Base-by-base conservation (phyloP, 2,113 vertebrate genomes). In the Scomber japonicus region DNA sequence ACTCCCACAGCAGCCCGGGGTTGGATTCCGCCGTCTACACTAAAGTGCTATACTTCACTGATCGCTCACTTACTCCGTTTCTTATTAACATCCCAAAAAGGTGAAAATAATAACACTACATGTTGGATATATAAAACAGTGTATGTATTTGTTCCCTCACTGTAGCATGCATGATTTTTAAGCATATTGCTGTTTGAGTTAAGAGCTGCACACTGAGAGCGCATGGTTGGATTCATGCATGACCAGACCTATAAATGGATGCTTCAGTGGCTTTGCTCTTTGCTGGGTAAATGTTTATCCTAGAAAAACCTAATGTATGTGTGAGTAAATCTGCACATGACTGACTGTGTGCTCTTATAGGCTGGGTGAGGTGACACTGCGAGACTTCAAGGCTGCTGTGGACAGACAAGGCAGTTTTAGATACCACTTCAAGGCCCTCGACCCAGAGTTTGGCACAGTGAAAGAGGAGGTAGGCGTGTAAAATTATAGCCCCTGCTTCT, bases 31-130 rank as follows among this genome's bases (percentile, higher is more conserved):
- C 94, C 85, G 83, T 96, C 87, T 96, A 94, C 86, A 99, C 98
- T 75, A 99, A 98, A 97, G 97, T 98, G 93, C 96, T 99, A 31
- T 99, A 99, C 92, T 99, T 98, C 93, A 99, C 97, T 1, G 97
- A 98, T 87, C 96, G 97, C 78, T 99, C 98, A 45, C 97, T 99
- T 80, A 99, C 98, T 5, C 98, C 98, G 46, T 99, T 99, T 92
- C 96, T 99, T 94, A 96, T 99, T 87, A 99, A 95, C 93, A 99
- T 99, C 94, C 97, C 98, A 84, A 99, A 99, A 95, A 98, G 97
- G 98, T 96, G 89, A 94, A 88, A 55, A 78, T 40, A 73, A 78
- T 67, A 31, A 51, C 56, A 62, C 31, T 67, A 64, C 2, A 57
- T 66, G 40, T 4, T 55, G 11, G 44, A 13, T 56, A 83, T 75